Evolutionary conservation across 2,888 invertebrate genomes (phyloP), one percentile per base, ranked within the genome.

Genomic region (Polydrusus cervinus): DNA sequence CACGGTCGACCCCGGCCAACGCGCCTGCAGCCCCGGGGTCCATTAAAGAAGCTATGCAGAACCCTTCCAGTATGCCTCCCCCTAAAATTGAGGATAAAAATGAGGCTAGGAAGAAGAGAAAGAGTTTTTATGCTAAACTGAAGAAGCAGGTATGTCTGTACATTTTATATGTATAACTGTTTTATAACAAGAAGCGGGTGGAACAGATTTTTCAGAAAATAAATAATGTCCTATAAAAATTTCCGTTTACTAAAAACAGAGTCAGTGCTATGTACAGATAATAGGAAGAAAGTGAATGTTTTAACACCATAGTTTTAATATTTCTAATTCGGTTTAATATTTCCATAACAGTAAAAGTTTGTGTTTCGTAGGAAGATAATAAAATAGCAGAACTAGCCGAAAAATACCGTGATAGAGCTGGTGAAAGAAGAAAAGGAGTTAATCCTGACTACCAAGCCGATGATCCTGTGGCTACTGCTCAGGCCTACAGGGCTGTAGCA

Each of bases 321-420:
- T n/a, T n/a, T n/a, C n/a, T n/a, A n/a, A n/a, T n/a, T n/a, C n/a
- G n/a, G n/a, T n/a, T n/a, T n/a, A n/a, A n/a, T n/a, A n/a, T n/a
- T n/a, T n/a, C n/a, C n/a, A n/a, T n/a, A n/a, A n/a, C n/a, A n/a
- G n/a, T n/a, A n/a, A 25, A 25, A 25, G 5, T 25, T 25, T 25
- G 25, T 25, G 25, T 62, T 16, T 34, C 49, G 13, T 57, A 77
- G 77, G 98, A 98, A 85, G 98, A 98, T 83, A 97, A 94, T 81
- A 96, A 97, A 86, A 91, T 98, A 87, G 97, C 97, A 0, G 98
- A 98, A 84, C 86, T 98, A 38, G 97, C 97, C 0, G 95, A 96
- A 83, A 97, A 97, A 84, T 98, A 98, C 86, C 90, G 97, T 74
- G 97, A 97, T 85, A 89, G 97, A 71, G 97, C 98, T 0, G 90